phyloP scores from a whole-genome alignment of 2,113 vertebrate genomes.

The Vulpes lagopus region DNA sequence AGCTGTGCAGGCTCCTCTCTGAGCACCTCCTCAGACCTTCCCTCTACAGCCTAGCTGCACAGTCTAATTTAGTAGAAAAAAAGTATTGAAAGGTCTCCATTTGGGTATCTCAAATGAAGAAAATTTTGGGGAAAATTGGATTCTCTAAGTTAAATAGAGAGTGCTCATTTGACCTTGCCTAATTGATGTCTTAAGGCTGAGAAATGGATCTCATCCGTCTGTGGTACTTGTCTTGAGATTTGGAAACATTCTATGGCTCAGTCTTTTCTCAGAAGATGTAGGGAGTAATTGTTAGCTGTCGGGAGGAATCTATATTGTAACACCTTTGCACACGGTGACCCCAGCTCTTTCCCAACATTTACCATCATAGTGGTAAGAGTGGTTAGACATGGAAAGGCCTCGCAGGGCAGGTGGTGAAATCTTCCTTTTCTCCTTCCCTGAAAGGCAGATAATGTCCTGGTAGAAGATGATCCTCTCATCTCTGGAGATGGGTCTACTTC shows the following conservation, averaged over 20 bases:
- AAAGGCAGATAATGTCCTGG: background rate
- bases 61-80: background rate
- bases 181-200: background rate
- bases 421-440: background rate
- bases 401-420: background rate
- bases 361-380: background rate
- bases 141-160: background rate
- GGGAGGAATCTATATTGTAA: background rate
- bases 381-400: background rate
- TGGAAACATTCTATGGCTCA: background rate
- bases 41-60: background rate
- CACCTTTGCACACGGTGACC: background rate
- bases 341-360: background rate
- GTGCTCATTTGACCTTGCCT: background rate
- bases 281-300: constrained; percentile 37
- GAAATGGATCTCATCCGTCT: background rate
- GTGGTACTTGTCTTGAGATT: constrained; percentile 15
- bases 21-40: too few species aligned
- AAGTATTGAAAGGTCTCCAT: background rate
- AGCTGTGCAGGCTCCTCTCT: background rate
- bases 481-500: background rate
- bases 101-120: background rate
- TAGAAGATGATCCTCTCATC: background rate
- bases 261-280: constrained; percentile 23
- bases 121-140: background rate